These are phyloP conservation scores for Clamator glandarius DNA, from an alignment of 2,797 vertebrate genomes.

Conservation along the genomic window DNA sequence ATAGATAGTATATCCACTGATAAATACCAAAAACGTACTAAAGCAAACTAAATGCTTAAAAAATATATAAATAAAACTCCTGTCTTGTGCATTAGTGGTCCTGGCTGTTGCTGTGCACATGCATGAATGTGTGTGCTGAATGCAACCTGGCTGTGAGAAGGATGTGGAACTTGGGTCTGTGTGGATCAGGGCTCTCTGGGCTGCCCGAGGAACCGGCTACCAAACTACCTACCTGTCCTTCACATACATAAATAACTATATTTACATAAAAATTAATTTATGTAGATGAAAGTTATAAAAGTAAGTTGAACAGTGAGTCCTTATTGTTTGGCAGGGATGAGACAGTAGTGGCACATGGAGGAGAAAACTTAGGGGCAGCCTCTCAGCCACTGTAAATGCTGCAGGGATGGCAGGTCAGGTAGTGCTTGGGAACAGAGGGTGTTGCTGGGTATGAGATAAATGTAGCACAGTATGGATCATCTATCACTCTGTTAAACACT, in stretches of 20 bases:
- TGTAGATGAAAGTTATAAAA: not conserved
- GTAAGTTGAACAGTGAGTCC: not conserved
- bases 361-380: not conserved
- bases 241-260: not conserved
- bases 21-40: not conserved
- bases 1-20: not conserved
- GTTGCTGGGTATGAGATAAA: not conserved
- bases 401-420: not conserved
- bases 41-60: not conserved
- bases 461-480: not conserved
- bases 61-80: not conserved
- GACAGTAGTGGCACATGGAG: not conserved
- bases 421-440: not conserved
- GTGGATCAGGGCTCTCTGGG: not conserved
- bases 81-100: not conserved
- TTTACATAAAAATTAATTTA: not conserved
- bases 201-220: not conserved
- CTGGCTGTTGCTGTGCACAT: not conserved
- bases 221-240: not conserved
- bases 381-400: not conserved
- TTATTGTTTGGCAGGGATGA: not conserved
- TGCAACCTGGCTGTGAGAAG: not conserved
- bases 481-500: not conserved
- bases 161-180: rapidly evolving
- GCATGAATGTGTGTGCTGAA: not conserved